Base-by-base conservation (phyloP, 2,797 vertebrate species). In the Iguana delicatissima region DNA sequence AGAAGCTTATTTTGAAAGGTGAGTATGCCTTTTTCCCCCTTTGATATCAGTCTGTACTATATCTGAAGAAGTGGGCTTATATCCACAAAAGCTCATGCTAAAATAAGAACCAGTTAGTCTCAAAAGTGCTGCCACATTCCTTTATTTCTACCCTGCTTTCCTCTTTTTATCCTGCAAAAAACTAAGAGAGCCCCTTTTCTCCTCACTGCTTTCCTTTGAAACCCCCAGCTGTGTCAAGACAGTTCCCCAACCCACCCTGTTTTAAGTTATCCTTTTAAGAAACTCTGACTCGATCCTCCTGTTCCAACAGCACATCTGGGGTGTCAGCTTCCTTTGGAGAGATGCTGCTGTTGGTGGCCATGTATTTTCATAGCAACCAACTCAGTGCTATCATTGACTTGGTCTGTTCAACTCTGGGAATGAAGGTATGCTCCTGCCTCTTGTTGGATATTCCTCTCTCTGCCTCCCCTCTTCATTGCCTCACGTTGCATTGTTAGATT, bases 291-390 rank as follows among this genome's bases (percentile, higher is more conserved):
- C 85, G 20, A 89, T 81, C 86, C 88, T 91, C 91, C 92, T 0
- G 38, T 89, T 95, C 9, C 0, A 91, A 88, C 96, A 99, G 99
- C 95, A 99, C 99, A 95, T 99, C 99, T 79, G 99, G 99, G 22
- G 99, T 99, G 69, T 98, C 99, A 80, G 99, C 99, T 94, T 99
- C 99, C 93, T 99, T 99, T 95, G 99, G 99, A 96, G 99, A 99
- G 98, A 99, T 99, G 99, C 97, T 99, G 38, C 97, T 99, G 94
- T 95, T 99, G 97, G 99, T 99, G 93, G 99, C 99, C 94, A 99
- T 99, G 99, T 99, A 99, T 96, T 99, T 99, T 97, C 99, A 99
- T 96, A 99, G 99, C 96, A 99, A 99, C 96, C 99, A 99, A 95
- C 98, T 99, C 92, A 99, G 98, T 94, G 98, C 99, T 94, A 99